Conservation (phyloP, 2,797 vertebrate genomes). For the Acipenser oxyrinchus region DNA sequence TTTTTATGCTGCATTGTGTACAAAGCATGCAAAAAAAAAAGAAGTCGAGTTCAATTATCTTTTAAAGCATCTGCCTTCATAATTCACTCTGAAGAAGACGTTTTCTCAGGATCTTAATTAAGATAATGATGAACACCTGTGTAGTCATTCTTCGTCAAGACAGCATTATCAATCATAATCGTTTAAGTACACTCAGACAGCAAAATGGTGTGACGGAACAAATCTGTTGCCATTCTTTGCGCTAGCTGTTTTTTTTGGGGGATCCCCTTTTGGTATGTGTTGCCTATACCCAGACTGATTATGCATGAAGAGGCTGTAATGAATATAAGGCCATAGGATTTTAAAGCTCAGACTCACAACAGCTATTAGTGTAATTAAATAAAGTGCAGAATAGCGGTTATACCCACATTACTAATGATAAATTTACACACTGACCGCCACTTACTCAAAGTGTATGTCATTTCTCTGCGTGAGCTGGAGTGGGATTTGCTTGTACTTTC, state of each 20-base stretch:
- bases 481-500: too few relatives aligned
- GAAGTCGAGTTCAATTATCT: slow-evolving; percentile 43
- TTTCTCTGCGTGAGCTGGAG: too few relatives aligned
- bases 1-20: background rate
- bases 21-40: slow-evolving; percentile 12
- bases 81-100: slow-evolving; percentile 41
- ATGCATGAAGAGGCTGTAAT: slow-evolving; percentile 42
- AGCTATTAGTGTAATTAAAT: slow-evolving; percentile 48
- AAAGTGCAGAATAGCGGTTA: slow-evolving; percentile 22
- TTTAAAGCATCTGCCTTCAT: slow-evolving; percentile 16
- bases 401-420: slow-evolving; percentile 3
- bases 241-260: slow-evolving; percentile 21
- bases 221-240: slow-evolving; percentile 52
- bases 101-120: slow-evolving; percentile 61
- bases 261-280: slow-evolving; percentile 12
- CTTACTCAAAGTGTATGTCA: slow-evolving; percentile 1
- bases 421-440: background rate
- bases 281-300: slow-evolving; percentile 36
- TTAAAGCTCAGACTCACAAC: slow-evolving; percentile 48
- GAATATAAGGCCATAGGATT: slow-evolving; percentile 43
- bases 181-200: slow-evolving; percentile 53
- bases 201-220: slow-evolving; percentile 44
- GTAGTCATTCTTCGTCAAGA: slow-evolving; percentile 56
- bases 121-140: slow-evolving; percentile 62
- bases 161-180: slow-evolving; percentile 65